Conservation (phyloP, 2,113 vertebrate genomes). For the Eupsittula cactorum region DNA sequence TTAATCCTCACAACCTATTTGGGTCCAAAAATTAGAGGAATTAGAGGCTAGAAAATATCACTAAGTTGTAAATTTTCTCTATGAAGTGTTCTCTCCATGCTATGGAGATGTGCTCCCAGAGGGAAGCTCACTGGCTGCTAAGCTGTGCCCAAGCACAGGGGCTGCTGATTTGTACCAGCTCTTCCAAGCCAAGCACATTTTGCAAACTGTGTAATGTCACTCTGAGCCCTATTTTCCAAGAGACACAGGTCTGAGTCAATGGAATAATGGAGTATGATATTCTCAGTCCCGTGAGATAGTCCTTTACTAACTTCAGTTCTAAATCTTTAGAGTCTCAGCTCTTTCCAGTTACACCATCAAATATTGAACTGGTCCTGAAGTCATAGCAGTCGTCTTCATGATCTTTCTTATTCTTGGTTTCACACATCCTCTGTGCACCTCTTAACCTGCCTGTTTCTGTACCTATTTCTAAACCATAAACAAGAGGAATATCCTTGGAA, state of each 20-base stretch:
- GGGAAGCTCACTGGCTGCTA: background rate
- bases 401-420: background rate
- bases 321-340: background rate
- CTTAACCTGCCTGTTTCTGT: background rate
- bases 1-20: background rate
- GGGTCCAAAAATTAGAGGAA: background rate
- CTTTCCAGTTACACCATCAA: background rate
- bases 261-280: background rate
- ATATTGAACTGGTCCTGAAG: background rate
- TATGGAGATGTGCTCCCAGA: background rate
- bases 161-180: background rate
- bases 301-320: background rate
- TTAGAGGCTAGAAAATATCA: background rate
- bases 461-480: background rate
- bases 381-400: background rate
- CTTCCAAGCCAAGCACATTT: background rate
- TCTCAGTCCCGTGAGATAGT: background rate
- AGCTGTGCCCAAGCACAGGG: rapidly evolving
- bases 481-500: background rate
- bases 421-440: background rate
- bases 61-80: background rate
- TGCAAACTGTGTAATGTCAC: background rate
- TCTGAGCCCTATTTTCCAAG: background rate
- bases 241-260: background rate
- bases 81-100: background rate